These are phyloP conservation scores for Cataglyphis rosenhaueri DNA, from an alignment of 2,888 invertebrate species.

Conservation along the genomic window DNA sequence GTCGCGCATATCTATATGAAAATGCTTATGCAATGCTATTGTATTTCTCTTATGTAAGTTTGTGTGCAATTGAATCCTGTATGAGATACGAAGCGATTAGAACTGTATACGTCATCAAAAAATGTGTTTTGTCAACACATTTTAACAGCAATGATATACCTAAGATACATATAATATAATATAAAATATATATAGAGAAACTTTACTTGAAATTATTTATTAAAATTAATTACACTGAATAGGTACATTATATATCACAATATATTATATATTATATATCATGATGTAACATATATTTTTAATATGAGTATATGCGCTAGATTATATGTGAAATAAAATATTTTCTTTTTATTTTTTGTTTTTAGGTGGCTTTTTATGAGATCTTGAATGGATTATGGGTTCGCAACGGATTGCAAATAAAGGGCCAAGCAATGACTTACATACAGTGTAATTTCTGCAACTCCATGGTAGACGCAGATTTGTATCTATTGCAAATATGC, in stretches of 20 bases:
- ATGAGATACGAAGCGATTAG: conserved; percentile 8
- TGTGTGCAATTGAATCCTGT: background rate
- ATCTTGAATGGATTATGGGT: conserved; percentile 98
- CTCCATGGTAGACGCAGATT: conserved; percentile 99
- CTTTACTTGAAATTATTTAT: background rate
- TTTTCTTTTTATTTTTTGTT: conserved; percentile 73
- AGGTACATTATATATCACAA: background rate
- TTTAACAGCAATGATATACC: background rate
- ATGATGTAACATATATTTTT: background rate
- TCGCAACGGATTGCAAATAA: conserved; percentile 98
- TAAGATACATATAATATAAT: background rate
- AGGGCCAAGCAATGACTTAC: conserved; percentile 99
- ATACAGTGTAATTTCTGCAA: conserved; percentile 99
- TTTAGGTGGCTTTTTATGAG: conserved; percentile 97
- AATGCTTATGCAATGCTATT: background rate
- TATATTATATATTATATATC: background rate
- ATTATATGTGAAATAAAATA: background rate
- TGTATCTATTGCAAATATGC: conserved; percentile 97
- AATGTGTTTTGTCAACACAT: background rate
- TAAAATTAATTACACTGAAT: background rate
- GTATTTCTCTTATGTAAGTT: conserved; percentile 31
- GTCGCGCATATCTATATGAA: conserved; percentile 1
- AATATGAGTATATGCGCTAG: background rate
- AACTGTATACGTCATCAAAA: background rate
- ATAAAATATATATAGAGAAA: background rate